phyloP scores from a whole-genome alignment of 2,113 vertebrate genomes.

The Ranitomeya variabilis region DNA sequence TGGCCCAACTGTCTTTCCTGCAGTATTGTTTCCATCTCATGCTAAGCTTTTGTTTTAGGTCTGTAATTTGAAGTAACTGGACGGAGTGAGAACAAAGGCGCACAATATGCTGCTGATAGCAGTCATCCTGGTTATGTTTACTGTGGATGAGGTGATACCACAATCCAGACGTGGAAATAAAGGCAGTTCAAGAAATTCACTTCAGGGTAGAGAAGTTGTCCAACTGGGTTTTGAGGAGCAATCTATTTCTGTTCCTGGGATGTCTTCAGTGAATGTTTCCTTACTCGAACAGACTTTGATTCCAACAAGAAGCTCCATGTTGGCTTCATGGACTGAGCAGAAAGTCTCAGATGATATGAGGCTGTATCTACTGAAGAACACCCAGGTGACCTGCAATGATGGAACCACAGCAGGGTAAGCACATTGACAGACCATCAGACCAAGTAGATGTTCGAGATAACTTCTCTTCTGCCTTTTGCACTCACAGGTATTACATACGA shows the following conservation, averaged over 20 bases:
- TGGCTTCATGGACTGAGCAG: constrained; percentile 51
- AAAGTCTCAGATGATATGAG: constrained; percentile 72
- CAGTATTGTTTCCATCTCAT: not conserved
- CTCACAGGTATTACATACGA: constrained; percentile 73
- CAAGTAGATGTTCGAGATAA: not conserved
- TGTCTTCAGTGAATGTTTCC: constrained; percentile 47
- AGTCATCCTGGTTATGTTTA: constrained; percentile 66
- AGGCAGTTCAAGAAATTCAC: constrained; percentile 60
- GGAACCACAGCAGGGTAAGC: constrained; percentile 74
- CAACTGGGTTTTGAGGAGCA: constrained; percentile 38
- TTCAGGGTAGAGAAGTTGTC: constrained; percentile 62
- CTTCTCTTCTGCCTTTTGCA: rapidly evolving
- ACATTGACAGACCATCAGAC: not conserved
- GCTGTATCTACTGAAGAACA: constrained; percentile 74
- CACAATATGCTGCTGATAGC: constrained; percentile 67
- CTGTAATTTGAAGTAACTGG: not conserved
- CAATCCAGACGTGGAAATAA: constrained; percentile 70
- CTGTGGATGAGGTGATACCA: constrained; percentile 65
- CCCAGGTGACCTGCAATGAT: constrained; percentile 71
- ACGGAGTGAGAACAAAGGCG: not conserved
- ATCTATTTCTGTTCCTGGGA: not conserved
- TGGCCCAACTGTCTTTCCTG: not conserved
- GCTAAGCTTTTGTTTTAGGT: not conserved
- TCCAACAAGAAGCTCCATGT: constrained; percentile 32
- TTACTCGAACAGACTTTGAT: constrained; percentile 24